Evolutionary conservation across 2,797 vertebrate genomes (phyloP).

Genomic region (Brotula barbata): DNA sequence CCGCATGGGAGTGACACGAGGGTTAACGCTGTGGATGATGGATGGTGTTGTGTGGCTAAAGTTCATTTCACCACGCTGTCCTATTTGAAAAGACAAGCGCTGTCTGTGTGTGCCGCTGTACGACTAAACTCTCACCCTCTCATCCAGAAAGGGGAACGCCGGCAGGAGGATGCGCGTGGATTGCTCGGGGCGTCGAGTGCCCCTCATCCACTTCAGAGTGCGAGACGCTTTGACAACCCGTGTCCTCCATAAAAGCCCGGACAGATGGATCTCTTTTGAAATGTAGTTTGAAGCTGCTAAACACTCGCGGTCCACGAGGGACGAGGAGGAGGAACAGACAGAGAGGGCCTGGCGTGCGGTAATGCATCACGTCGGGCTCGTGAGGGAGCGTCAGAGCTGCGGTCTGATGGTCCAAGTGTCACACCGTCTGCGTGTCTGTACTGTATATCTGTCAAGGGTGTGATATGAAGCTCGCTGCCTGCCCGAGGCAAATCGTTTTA

Average conservation of each 20-base stretch:
- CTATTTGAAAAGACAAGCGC: constrained; percentile 69
- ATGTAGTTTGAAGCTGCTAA: constrained; percentile 60
- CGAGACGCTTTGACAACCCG: constrained; percentile 49
- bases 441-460: constrained; percentile 27
- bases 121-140: constrained; percentile 56
- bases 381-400: constrained; percentile 40
- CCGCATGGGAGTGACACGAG: constrained; percentile 45
- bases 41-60: constrained; percentile 55
- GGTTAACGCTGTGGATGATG: constrained; percentile 60
- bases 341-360: constrained; percentile 42
- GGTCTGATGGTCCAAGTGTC: constrained; percentile 35
- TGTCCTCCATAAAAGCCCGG: constrained; percentile 41
- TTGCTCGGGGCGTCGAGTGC: constrained; percentile 46
- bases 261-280: constrained; percentile 58
- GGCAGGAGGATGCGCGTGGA: constrained; percentile 50
- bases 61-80: constrained; percentile 53
- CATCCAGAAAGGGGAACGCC: constrained; percentile 24
- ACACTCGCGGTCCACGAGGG: constrained; percentile 53
- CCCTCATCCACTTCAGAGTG: constrained; percentile 53
- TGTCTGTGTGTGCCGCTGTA: constrained; percentile 48
- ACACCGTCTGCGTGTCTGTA: constrained; percentile 30
- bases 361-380: constrained; percentile 51
- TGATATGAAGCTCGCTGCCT: not conserved
- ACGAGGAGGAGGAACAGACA: constrained; percentile 35
- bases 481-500: constrained; percentile 1